phyloP scores from a whole-genome alignment of 2,888 invertebrate genomes.

The Lucinisca nassula region DNA sequence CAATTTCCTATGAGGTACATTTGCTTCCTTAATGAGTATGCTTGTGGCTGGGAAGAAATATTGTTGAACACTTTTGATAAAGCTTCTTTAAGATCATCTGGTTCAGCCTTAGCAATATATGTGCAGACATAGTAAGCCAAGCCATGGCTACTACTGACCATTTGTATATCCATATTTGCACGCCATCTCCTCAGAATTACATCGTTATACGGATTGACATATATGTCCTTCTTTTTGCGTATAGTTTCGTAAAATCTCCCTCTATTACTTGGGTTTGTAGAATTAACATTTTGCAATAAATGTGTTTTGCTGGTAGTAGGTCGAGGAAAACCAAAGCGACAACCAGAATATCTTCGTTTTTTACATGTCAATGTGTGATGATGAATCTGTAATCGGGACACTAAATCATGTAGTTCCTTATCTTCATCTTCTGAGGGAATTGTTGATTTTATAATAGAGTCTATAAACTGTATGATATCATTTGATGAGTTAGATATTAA shows the following conservation, averaged over 20 bases:
- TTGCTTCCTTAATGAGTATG: conserved; percentile 9
- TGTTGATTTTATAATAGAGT: background rate
- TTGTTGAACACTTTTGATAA: background rate
- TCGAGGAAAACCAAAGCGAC: conserved; percentile 54
- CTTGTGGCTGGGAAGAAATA: conserved; percentile 11
- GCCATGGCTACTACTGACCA: conserved; percentile 29
- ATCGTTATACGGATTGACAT: conserved; percentile 27
- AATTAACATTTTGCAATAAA: conserved; percentile 38
- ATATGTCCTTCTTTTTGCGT: conserved; percentile 24
- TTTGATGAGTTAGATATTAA: background rate
- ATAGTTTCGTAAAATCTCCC: conserved; percentile 52
- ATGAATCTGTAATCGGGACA: conserved; percentile 24
- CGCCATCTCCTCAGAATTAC: conserved; percentile 26
- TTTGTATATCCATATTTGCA: conserved; percentile 45
- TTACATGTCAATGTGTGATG: conserved; percentile 29
- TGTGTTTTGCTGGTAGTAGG: conserved; percentile 27
- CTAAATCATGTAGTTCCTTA: conserved; percentile 17
- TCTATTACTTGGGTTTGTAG: conserved; percentile 24
- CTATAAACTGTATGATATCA: conserved; percentile 17
- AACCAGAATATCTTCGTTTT: background rate
- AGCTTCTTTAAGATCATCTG: conserved; percentile 21
- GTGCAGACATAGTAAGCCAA: conserved; percentile 35
- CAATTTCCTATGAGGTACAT: background rate
- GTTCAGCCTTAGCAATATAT: conserved; percentile 39
- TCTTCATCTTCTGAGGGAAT: conserved; percentile 17